Evolutionary conservation across 1,140 invertebrate species (phyloP).

Genomic region (Pogonognathellus flavescens): DNA sequence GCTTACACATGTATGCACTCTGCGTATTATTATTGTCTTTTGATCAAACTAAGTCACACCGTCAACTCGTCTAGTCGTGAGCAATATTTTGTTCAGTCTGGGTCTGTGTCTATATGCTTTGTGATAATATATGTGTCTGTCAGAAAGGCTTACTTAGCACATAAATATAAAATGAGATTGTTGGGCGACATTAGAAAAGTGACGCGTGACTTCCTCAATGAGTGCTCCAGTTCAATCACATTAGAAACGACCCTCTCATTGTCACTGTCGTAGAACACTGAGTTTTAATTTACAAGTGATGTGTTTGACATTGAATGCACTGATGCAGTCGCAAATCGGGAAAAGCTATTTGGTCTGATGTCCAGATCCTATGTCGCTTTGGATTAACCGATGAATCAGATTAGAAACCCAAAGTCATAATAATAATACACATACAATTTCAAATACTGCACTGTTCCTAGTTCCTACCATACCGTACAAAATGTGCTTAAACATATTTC

Average conservation of each 20-base stretch:
- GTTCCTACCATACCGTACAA: no score
- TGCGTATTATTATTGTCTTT: constrained; percentile 4
- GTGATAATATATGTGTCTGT: no score
- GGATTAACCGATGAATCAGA: background rate
- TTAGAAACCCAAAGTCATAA: background rate
- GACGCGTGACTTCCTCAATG: constrained; percentile 45
- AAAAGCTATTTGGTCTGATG: no score
- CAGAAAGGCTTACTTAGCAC: no score
- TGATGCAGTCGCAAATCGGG: background rate
- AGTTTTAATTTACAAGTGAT: constrained; percentile 35
- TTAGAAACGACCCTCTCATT: constrained; percentile 42
- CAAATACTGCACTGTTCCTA: no score
- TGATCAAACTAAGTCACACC: background rate
- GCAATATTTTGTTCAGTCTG: no score
- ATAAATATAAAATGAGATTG: background rate
- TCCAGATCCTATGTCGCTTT: background rate
- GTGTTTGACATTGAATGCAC: constrained; percentile 6
- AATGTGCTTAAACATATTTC: no score
- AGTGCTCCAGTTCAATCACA: constrained; percentile 23
- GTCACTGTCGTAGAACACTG: constrained; percentile 9
- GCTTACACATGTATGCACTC: constrained; percentile 26
- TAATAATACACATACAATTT: no score
- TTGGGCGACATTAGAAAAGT: constrained; percentile 18
- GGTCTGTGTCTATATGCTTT: no score
- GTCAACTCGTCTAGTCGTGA: no score